Evolutionary conservation across 2,113 vertebrate genomes (phyloP), one percentile per base, ranked within the genome.

Genomic region (Sturnus vulgaris): DNA sequence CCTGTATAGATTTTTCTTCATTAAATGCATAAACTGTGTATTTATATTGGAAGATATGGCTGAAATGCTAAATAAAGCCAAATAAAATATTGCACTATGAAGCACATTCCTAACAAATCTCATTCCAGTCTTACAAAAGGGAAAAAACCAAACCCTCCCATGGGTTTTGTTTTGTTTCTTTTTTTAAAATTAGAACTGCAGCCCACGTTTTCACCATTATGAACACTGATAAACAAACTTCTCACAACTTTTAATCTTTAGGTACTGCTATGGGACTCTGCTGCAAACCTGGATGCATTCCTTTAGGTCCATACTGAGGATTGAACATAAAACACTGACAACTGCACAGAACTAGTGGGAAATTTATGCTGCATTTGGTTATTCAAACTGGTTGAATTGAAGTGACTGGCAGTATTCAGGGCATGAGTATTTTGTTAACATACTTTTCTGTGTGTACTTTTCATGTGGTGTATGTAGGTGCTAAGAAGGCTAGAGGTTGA

Each of bases 211-310:
- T 93, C 35, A 86, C 18, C 53, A 52, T 44, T 69, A 24, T 42
- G 81, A 81, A 53, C 37, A 27, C 19, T 82, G 21, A 69, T 92
- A 95, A 94, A 92, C 37, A 96, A 95, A 49, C 35, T 83, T 72
- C 42, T 94, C 23, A 40, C 33, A 89, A 85, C 8, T 66, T 52
- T 53, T 66, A 30, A 88, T 75, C 52, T 94, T 86, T 75, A 77
- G 61, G 53, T 49, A 37, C 14, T 19, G 5, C 33, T 49, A 39
- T 40, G 44, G 39, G 18, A 64, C 11, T 57, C 27, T 57, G 30
- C 44, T 82, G n/a, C 6, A 18, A 89, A 92, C 57, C 14, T 87
- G 35, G 90, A 56, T 20, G 17, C 22, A n/a, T 89, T 89, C 70
- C 47, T 70, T 78, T 42, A 50, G 42, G 46, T 49, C 24, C 28